Conservation (phyloP, 2,797 vertebrate genomes). For the Pelodytes ibericus region DNA sequence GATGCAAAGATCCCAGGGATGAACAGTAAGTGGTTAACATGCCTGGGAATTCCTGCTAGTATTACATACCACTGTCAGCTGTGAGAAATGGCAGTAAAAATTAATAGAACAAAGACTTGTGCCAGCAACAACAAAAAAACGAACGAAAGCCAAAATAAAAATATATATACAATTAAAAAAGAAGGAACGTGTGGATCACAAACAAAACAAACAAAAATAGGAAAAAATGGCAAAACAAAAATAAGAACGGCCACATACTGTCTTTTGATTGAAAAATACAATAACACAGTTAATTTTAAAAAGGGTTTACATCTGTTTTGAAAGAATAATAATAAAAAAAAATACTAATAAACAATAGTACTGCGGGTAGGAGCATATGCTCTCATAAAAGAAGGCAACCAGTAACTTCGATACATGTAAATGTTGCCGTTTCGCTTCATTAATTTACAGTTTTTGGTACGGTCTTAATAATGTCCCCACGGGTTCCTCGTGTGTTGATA, state of each 20-base stretch:
- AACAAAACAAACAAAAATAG: background rate
- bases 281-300: constrained; percentile 37
- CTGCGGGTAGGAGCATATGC: fast-evolving
- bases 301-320: constrained; percentile 30
- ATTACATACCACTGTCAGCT: no score
- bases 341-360: constrained; percentile 24
- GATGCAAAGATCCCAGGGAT: no score
- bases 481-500: constrained; percentile 49
- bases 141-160: no score
- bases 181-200: background rate
- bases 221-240: background rate
- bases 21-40: no score
- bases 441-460: constrained; percentile 45
- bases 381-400: constrained; percentile 46
- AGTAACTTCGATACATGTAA: constrained; percentile 50
- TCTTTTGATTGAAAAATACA: no score
- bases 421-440: constrained; percentile 59
- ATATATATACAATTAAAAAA: no score
- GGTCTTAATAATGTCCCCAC: constrained; percentile 29
- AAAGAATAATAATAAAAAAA: constrained; percentile 4
- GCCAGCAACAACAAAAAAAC: no score
- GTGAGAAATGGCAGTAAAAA: no score
- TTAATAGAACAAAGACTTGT: no score
- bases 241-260: no score
- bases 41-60: no score